Conservation (phyloP, 2,888 invertebrate genomes). For the Mactromeris polynyma region DNA sequence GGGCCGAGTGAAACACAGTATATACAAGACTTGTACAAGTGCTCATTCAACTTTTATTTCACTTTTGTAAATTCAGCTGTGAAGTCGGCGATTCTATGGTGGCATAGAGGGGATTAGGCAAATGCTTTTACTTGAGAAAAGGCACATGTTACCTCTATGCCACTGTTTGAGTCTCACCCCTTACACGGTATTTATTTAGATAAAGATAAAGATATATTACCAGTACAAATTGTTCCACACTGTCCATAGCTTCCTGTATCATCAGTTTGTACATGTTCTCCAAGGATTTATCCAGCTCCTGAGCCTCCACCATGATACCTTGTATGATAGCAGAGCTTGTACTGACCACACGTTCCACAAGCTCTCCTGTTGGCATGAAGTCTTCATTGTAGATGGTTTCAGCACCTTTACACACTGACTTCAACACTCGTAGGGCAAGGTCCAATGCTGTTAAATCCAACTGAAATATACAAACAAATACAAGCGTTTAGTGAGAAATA, state of each 20-base stretch:
- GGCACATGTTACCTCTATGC: too few species aligned
- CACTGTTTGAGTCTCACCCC: too few species aligned
- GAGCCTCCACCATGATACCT: slow-evolving; percentile 59
- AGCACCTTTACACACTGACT: slow-evolving; percentile 56
- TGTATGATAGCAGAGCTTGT: slow-evolving; percentile 78
- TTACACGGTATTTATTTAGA: too few species aligned
- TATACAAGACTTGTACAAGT: too few species aligned
- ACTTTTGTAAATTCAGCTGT: too few species aligned
- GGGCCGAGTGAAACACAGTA: too few species aligned
- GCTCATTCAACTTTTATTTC: too few species aligned
- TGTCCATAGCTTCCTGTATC: slow-evolving; percentile 59
- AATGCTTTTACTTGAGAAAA: too few species aligned
- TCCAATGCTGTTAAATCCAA: slow-evolving; percentile 67
- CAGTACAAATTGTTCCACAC: slow-evolving; percentile 69
- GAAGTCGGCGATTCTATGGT: too few species aligned
- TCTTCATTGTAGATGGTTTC: slow-evolving; percentile 59
- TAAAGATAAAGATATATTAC: slow-evolving; percentile 48
- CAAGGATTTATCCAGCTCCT: slow-evolving; percentile 29
- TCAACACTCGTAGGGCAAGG: slow-evolving; percentile 68
- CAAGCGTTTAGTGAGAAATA: background rate
- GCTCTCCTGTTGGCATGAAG: slow-evolving; percentile 65
- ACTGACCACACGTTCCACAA: slow-evolving; percentile 72
- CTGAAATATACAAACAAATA: slow-evolving; percentile 65
- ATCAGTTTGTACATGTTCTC: slow-evolving; percentile 52
- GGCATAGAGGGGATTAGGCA: too few species aligned